Evolutionary conservation across 2,113 vertebrate species (phyloP).

Genomic region (Passer montanus): DNA sequence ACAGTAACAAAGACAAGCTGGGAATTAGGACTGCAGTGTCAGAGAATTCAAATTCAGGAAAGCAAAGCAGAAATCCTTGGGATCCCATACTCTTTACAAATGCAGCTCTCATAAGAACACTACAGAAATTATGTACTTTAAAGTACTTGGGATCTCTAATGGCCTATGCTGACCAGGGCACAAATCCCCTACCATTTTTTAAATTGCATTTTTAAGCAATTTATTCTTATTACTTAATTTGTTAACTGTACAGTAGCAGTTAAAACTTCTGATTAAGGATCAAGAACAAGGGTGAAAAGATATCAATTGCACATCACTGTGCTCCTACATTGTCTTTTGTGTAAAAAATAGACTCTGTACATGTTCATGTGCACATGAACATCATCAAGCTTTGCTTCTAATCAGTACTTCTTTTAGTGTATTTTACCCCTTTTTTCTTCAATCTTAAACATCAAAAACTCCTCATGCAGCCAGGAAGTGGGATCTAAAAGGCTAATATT

Average conservation of each 20-base stretch:
- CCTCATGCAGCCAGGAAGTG: not conserved
- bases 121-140: not conserved
- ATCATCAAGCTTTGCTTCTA: not conserved
- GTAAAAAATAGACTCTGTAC: not conserved
- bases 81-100: not conserved
- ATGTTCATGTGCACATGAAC: not conserved
- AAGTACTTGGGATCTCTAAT: not conserved
- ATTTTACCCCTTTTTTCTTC: not conserved
- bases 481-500: not conserved
- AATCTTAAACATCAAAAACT: not conserved
- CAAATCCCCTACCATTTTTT: rapidly evolving
- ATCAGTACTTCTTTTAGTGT: not conserved
- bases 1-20: not conserved
- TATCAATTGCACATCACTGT: not conserved
- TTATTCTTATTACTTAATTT: not conserved
- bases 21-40: not conserved
- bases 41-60: not conserved
- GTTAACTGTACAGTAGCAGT: not conserved
- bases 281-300: not conserved
- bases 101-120: not conserved
- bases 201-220: not conserved
- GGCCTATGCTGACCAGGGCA: not conserved
- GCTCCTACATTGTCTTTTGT: not conserved
- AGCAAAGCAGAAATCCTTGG: not conserved
- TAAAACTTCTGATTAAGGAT: not conserved